phyloP scores from a whole-genome alignment of 2,113 vertebrate genomes.

The Equus quagga region DNA sequence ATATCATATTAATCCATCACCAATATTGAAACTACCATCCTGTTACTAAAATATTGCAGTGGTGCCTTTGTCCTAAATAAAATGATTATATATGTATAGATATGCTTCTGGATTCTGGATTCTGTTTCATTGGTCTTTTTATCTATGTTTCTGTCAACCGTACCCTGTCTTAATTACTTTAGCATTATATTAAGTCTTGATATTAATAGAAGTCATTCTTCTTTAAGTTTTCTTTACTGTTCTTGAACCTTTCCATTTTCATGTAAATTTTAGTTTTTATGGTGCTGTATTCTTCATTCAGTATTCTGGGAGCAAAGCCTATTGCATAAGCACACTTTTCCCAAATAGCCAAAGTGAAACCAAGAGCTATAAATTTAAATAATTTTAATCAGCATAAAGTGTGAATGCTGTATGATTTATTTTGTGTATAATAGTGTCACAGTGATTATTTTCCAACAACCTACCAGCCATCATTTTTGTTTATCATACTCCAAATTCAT shows the following conservation, averaged over 20 bases:
- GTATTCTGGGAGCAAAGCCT: not conserved
- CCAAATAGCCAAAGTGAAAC: not conserved
- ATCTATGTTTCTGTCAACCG: not conserved
- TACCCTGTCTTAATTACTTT: not conserved
- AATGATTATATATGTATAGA: not conserved
- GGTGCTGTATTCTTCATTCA: not conserved
- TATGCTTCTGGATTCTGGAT: not conserved
- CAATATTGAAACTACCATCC: not conserved
- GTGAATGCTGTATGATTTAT: not conserved
- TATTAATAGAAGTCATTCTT: conserved; percentile 11
- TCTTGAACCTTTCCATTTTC: not conserved
- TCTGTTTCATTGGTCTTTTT: not conserved
- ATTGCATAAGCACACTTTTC: not conserved
- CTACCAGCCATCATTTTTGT: not conserved
- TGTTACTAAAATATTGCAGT: not conserved
- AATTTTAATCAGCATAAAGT: not conserved
- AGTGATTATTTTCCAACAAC: not conserved
- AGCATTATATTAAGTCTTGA: not conserved
- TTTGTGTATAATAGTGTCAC: not conserved
- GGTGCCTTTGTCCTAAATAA: not conserved
- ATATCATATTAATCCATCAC: not conserved
- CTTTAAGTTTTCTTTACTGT: conserved; percentile 7
- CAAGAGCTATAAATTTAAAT: not conserved
- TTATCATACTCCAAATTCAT: not conserved
- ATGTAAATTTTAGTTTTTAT: not conserved